Percentiles rank a stretch among this genome's conserved stretches.
Evolutionary conservation across 2,113 vertebrate genomes (phyloP).

Genomic region (Coptodon bakossiorum): DNA sequence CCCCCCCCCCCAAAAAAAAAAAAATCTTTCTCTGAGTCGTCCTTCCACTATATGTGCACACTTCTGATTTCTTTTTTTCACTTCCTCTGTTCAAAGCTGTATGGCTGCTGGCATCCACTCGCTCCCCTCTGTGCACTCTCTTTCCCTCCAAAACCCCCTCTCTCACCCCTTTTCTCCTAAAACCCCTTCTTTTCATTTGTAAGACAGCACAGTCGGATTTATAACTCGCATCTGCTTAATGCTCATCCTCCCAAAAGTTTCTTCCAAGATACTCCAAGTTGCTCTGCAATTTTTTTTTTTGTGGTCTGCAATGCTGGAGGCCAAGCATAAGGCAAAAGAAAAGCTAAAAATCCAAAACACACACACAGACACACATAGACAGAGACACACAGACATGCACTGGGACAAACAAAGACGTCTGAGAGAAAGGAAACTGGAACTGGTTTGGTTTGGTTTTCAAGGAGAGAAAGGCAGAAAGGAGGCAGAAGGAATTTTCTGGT

Average conservation of each 20-base stretch:
- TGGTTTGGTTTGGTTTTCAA: constrained; percentile 28
- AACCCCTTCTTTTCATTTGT: not conserved
- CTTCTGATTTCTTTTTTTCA: not conserved
- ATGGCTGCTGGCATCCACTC: constrained; percentile 6
- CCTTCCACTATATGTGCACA: not conserved
- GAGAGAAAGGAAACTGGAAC: constrained; percentile 43
- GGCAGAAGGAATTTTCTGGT: constrained; percentile 39
- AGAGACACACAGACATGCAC: not conserved
- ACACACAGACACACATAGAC: not conserved
- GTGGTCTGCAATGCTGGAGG: not conserved
- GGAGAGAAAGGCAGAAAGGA: not conserved
- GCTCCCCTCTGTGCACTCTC: not conserved
- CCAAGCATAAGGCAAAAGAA: not conserved
- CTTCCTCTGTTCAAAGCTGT: constrained; percentile 20
- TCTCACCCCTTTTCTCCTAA: not conserved
- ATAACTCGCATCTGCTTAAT: not conserved
- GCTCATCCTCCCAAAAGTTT: not conserved
- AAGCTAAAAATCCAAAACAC: constrained; percentile 19
- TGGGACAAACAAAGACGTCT: constrained; percentile 29
- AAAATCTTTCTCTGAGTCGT: not conserved
- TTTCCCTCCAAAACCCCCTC: not conserved
- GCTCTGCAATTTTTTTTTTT: not conserved
- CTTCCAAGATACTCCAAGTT: not conserved
- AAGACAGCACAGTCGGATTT: constrained; percentile 17
- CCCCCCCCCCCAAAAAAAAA: not conserved